Base-by-base conservation (phyloP, 2,888 invertebrate species). In the Bedellia somnulentella region DNA sequence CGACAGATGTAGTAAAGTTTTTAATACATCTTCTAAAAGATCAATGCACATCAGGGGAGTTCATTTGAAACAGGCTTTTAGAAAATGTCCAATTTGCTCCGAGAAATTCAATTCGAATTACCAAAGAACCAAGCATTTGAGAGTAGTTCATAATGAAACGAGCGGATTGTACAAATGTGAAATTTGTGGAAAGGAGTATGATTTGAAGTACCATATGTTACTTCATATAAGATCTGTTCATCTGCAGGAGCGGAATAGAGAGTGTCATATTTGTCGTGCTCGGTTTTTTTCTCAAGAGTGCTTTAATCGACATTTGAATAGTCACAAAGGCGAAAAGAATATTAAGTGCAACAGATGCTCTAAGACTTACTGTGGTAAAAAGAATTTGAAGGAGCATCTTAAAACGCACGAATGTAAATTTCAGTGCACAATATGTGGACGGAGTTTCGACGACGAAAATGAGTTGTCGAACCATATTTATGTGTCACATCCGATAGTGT, bases 261-360 rank as follows among this genome's bases (percentile, higher is more conserved):
- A 63, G 30, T 70, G 71, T 35, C 36, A 37, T 0, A 35, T 62
- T 2, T 71, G 71, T 30, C 51, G 52, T 32, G 51, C 59, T 0
- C 47, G 61, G 31, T 71, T 70, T 36, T 67, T 66, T 35, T 56
- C 61, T 0, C 68, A 62, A 32, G 55, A 59, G 27, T 50, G 62
- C 29, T 48, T 79, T 1, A 61, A 67, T 0, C 57, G 73, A 9
- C 79, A 79, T 24, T 75, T 77, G 71, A 41, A 68, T 3, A 63
- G 64, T 9, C 79, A 79, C 32, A 71, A 71, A 0, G 78, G 75
- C 0, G 75, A 76, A 24, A 68, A 68, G 29, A 76, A 61, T 35
- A 78, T 62, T 24, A 67, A 67, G 30, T 79, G 79, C 38, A 55
- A 51, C 0, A 33, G 70, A 1, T 80, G 80, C 33, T 61, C 66